Evolutionary conservation across 2,888 invertebrate genomes (phyloP).

Genomic region (Apamea sordens): DNA sequence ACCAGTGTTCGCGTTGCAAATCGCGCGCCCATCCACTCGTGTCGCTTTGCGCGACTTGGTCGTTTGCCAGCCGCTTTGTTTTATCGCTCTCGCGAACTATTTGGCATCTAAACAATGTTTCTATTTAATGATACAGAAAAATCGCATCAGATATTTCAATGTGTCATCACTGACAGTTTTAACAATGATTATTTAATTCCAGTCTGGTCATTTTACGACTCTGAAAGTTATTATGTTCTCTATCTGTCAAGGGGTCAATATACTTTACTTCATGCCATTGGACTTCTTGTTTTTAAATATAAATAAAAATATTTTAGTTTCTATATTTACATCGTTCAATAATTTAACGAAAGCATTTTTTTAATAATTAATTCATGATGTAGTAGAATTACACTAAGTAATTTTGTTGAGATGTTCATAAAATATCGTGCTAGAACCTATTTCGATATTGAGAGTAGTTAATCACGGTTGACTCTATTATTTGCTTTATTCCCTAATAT

Average conservation of each 20-base stretch:
- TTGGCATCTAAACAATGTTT: constrained; percentile 89
- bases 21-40: constrained; percentile 85
- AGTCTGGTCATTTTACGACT: constrained; percentile 41
- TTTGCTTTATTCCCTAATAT: constrained; percentile 83
- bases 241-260: constrained; percentile 36
- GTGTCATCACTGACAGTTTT: constrained; percentile 75
- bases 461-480: constrained; percentile 70
- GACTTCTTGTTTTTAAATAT: constrained; percentile 34
- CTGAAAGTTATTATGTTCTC: constrained; percentile 35
- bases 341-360: neutral
- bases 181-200: constrained; percentile 70
- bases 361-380: neutral
- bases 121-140: constrained; percentile 87
- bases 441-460: constrained; percentile 51
- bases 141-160: constrained; percentile 83
- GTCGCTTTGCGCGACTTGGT: constrained; percentile 85
- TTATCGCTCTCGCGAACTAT: constrained; percentile 86
- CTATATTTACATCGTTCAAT: neutral
- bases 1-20: constrained; percentile 77
- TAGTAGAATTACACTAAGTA: neutral
- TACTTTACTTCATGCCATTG: constrained; percentile 7
- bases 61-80: constrained; percentile 88
- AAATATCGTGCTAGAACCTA: constrained; percentile 26
- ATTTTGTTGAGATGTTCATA: constrained; percentile 5
- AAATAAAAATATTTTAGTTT: constrained; percentile 32